These are phyloP conservation scores for Brassicogethes aeneus DNA, from an alignment of 2,888 invertebrate species.

Conservation along the genomic window DNA sequence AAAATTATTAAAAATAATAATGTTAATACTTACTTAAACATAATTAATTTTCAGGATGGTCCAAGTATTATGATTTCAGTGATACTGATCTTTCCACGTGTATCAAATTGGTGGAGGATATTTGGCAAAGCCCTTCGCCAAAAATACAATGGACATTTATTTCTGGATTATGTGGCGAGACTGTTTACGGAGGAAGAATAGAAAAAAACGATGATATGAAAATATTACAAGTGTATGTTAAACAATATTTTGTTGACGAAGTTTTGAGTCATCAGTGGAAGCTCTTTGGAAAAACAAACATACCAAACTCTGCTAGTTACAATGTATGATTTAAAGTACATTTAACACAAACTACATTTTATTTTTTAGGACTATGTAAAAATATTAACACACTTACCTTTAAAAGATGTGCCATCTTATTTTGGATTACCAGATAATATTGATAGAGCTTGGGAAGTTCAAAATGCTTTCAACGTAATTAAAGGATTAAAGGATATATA, in stretches of 20 bases:
- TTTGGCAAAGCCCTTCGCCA: constrained; percentile 34
- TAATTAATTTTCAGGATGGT: constrained; percentile 56
- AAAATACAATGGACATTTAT: constrained; percentile 62
- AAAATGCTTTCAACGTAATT: constrained; percentile 22
- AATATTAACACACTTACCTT: constrained; percentile 58
- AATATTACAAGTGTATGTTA: constrained; percentile 59
- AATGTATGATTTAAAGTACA: background rate
- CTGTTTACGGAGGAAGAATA: constrained; percentile 80
- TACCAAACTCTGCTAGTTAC: constrained; percentile 44
- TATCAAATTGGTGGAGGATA: constrained; percentile 48
- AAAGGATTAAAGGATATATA: constrained; percentile 24
- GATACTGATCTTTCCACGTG: constrained; percentile 72
- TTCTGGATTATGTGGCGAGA: constrained; percentile 66
- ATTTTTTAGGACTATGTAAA: constrained; percentile 54
- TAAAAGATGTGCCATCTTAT: constrained; percentile 63
- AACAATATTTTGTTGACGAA: constrained; percentile 50
- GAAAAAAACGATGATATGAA: constrained; percentile 67
- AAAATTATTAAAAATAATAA: constrained; percentile 3
- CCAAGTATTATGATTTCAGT: constrained; percentile 81
- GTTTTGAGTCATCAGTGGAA: constrained; percentile 52
- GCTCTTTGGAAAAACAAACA: constrained; percentile 43
- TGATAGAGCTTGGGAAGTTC: constrained; percentile 68
- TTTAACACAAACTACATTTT: background rate
- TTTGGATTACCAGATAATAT: constrained; percentile 85
- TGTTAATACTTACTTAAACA: no score